phyloP scores from a whole-genome alignment of 2,888 invertebrate species.

The Ellobium chinense region DNA sequence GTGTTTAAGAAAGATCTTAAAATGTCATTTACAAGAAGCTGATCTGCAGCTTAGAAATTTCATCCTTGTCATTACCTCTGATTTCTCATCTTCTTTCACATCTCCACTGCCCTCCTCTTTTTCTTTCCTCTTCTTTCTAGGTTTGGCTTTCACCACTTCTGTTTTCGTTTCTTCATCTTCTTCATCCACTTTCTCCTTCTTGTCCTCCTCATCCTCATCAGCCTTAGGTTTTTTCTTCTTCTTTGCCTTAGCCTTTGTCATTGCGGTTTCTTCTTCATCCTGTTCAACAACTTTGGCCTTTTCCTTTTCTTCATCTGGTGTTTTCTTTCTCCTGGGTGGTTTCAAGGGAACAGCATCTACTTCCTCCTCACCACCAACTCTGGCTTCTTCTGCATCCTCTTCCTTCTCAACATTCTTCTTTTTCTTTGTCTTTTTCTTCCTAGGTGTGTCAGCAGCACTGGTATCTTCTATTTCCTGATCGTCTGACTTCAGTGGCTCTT shows the following conservation, averaged over 20 bases:
- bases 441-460: background rate
- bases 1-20: no score
- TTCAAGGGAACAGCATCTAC: background rate
- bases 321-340: constrained; percentile 8
- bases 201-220: constrained; percentile 4
- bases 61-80: background rate
- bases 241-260: constrained; percentile 53
- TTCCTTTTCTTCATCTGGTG: background rate
- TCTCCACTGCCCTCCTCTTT: background rate
- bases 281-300: background rate
- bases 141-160: constrained; percentile 13
- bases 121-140: constrained; percentile 15
- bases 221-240: constrained; percentile 65
- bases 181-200: constrained; percentile 2
- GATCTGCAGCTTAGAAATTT: no score
- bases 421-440: constrained; percentile 20
- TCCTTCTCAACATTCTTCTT: constrained; percentile 27
- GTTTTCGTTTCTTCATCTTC: background rate
- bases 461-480: background rate
- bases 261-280: constrained; percentile 35
- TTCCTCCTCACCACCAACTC: constrained; percentile 39
- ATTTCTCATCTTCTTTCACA: background rate
- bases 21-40: no score
- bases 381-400: constrained; percentile 38
- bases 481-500: background rate